A percentile compares a stretch with the other conserved stretches of the same genome.
These are phyloP conservation scores for Megalonaias nervosa DNA, from an alignment of 1,140 invertebrate species.

Conservation along the genomic window DNA sequence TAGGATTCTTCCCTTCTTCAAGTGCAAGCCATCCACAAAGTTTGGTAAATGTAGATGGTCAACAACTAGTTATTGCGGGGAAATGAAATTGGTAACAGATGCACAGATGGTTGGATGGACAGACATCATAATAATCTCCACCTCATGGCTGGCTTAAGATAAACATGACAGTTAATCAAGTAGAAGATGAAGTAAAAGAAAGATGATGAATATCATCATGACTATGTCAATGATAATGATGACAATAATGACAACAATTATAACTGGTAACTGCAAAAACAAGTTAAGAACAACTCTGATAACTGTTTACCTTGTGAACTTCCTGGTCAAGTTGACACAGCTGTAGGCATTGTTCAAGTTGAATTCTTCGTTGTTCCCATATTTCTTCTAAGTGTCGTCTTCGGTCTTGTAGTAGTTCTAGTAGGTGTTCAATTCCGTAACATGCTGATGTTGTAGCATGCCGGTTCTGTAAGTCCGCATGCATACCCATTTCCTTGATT, in stretches of 20 bases:
- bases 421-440: slow-evolving; percentile 72
- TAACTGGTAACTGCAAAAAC: neutral
- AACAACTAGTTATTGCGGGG: too few relatives aligned
- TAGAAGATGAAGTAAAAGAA: neutral
- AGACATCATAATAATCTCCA: neutral
- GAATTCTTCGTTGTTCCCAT: slow-evolving; percentile 76
- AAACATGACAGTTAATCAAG: neutral
- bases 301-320: slow-evolving; percentile 76
- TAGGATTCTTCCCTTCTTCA: too few relatives aligned
- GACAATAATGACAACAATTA: neutral
- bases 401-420: slow-evolving; percentile 82
- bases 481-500: slow-evolving; percentile 71
- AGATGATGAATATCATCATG: neutral
- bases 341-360: slow-evolving; percentile 85
- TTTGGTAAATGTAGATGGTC: too few relatives aligned
- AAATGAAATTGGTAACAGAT: too few relatives aligned
- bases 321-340: slow-evolving; percentile 82
- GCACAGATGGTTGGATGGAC: too few relatives aligned
- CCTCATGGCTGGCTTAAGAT: neutral
- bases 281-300: neutral
- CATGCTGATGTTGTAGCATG: slow-evolving; percentile 73
- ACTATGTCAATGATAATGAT: neutral
- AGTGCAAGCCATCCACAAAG: too few relatives aligned
- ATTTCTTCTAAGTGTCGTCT: slow-evolving; percentile 81
- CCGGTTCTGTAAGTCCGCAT: slow-evolving; percentile 68